phyloP scores from a whole-genome alignment of 2,113 vertebrate species.

The Halcyon malimbica region DNA sequence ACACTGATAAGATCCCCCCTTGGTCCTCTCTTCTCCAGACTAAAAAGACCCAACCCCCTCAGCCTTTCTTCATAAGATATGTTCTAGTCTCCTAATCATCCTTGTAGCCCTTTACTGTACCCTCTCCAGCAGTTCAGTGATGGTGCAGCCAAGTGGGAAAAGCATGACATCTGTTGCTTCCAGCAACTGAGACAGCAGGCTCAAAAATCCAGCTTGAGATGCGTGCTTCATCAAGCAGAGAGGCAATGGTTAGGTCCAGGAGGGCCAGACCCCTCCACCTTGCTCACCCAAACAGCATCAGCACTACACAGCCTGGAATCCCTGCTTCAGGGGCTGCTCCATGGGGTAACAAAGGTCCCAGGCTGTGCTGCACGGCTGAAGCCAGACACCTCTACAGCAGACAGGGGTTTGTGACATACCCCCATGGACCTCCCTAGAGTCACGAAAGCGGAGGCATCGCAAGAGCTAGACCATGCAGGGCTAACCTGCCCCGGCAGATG shows the following conservation, averaged over 20 bases:
- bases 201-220: not conserved
- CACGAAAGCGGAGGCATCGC: fast-evolving
- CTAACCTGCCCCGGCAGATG: not conserved
- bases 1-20: no score
- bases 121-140: no score
- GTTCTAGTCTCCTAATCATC: no score
- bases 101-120: no score
- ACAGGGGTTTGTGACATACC: fast-evolving
- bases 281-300: not conserved
- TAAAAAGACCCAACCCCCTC: no score
- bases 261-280: fast-evolving
- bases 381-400: fast-evolving
- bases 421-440: not conserved
- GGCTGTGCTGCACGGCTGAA: not conserved
- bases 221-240: not conserved
- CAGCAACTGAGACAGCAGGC: not conserved
- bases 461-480: not conserved
- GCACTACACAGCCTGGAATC: not conserved
- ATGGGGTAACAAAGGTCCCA: not conserved
- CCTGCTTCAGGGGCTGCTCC: not conserved
- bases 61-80: no score
- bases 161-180: not conserved
- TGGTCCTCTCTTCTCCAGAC: no score
- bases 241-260: not conserved
- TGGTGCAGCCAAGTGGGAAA: fast-evolving